A percentile compares a stretch with the other conserved stretches of the same genome.
These are phyloP conservation scores for Idaea aversata DNA, from an alignment of 2,888 invertebrate genomes.

Conservation along the genomic window DNA sequence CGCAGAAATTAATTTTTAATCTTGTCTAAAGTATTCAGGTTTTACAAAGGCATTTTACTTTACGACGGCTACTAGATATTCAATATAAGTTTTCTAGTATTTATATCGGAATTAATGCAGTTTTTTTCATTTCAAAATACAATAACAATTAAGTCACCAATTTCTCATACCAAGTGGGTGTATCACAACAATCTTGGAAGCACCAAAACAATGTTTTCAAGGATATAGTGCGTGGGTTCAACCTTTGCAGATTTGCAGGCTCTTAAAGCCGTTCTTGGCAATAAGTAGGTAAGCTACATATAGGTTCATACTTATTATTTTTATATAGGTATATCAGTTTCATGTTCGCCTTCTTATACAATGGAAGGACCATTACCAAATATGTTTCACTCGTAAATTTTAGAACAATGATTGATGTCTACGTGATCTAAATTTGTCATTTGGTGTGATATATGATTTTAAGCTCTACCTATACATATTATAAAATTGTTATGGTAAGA, in stretches of 20 bases:
- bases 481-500: too few relatives aligned
- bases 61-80: too few relatives aligned
- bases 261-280: conserved; percentile 10
- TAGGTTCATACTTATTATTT: too few relatives aligned
- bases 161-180: not conserved
- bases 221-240: conserved; percentile 25
- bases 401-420: not conserved
- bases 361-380: not conserved
- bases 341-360: not conserved
- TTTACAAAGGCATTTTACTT: too few relatives aligned
- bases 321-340: too few relatives aligned
- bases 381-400: not conserved
- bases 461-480: not conserved
- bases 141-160: not conserved
- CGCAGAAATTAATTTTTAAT: too few relatives aligned
- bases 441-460: not conserved
- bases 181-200: not conserved
- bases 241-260: conserved; percentile 34
- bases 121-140: not conserved
- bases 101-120: not conserved
- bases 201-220: conserved; percentile 24
- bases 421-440: not conserved
- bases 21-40: too few relatives aligned
- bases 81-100: too few relatives aligned
- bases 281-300: not conserved